A percentile compares a stretch with the other conserved stretches of the same genome.
These are phyloP conservation scores for Cololabis saira DNA, from an alignment of 2,113 vertebrate species.

Conservation along the genomic window DNA sequence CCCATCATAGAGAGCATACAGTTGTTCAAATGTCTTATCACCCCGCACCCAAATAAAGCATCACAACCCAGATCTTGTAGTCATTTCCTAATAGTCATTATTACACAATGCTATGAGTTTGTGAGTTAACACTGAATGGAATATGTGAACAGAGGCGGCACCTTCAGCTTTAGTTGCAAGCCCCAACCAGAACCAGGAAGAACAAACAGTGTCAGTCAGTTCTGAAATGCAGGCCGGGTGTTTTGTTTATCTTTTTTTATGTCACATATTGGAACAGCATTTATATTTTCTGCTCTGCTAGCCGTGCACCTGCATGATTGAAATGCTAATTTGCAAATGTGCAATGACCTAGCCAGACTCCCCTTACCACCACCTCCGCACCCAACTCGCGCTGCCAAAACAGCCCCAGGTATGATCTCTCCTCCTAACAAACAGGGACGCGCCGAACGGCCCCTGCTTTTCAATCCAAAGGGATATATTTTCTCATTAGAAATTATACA, in stretches of 20 bases:
- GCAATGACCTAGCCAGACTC: constrained; percentile 78
- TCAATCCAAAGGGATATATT: constrained; percentile 83
- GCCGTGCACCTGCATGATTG: constrained; percentile 79
- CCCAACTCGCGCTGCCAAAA: constrained; percentile 63
- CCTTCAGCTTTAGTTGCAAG: constrained; percentile 27
- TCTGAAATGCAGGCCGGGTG: constrained; percentile 27
- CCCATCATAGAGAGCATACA: constrained; percentile 71
- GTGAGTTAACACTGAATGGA: constrained; percentile 41
- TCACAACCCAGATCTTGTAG: constrained; percentile 63
- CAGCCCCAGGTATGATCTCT: constrained; percentile 80
- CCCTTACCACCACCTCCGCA: constrained; percentile 45
- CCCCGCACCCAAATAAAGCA: constrained; percentile 74
- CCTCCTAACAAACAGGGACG: constrained; percentile 81
- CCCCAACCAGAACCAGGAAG: constrained; percentile 17
- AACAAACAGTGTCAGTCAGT: constrained; percentile 19
- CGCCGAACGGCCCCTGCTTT: constrained; percentile 68
- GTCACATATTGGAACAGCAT: constrained; percentile 72
- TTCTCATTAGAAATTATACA: constrained; percentile 83
- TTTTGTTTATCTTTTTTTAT: constrained; percentile 73
- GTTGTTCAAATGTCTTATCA: constrained; percentile 78
- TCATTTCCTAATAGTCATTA: constrained; percentile 72
- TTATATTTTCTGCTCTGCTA: constrained; percentile 75
- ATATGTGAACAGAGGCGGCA: constrained; percentile 13
- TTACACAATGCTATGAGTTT: constrained; percentile 67
- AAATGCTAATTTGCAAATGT: constrained; percentile 86